Evolutionary conservation across 2,888 invertebrate species (phyloP).

Genomic region (Cantharis lateralis): DNA sequence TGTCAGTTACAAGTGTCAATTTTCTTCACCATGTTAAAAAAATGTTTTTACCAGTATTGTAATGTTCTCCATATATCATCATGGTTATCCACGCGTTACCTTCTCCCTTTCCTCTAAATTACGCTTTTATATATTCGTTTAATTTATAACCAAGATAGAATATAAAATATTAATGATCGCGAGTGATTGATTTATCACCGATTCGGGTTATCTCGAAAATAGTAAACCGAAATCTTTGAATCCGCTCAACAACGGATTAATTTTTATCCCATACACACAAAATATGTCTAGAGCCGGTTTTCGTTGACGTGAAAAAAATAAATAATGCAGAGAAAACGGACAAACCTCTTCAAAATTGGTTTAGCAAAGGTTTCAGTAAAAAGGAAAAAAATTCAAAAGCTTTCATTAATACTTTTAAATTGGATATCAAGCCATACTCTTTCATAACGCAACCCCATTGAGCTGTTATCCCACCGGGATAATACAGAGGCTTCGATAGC

Average conservation of each 20-base stretch:
- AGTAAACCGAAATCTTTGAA: neutral
- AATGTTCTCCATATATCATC: neutral
- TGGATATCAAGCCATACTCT: neutral
- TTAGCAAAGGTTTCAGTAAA: neutral
- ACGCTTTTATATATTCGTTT: neutral
- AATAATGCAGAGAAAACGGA: too few species aligned
- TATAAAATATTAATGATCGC: neutral
- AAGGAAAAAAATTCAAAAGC: neutral
- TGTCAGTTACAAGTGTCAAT: slow-evolving; percentile 1
- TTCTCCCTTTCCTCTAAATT: neutral
- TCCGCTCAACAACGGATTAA: neutral
- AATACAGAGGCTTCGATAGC: neutral
- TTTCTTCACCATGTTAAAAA: neutral
- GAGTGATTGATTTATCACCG: neutral
- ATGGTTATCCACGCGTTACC: neutral
- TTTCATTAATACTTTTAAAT: neutral
- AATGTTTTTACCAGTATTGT: neutral
- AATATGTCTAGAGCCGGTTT: too few species aligned
- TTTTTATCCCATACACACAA: neutral
- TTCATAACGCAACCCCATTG: neutral
- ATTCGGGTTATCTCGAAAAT: neutral
- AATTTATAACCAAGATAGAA: neutral
- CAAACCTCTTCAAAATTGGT: too few species aligned
- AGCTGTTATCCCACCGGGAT: neutral
- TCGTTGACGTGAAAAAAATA: too few species aligned